Evolutionary conservation across 2,113 vertebrate species (phyloP).

Genomic region (Zosterops japonicus): DNA sequence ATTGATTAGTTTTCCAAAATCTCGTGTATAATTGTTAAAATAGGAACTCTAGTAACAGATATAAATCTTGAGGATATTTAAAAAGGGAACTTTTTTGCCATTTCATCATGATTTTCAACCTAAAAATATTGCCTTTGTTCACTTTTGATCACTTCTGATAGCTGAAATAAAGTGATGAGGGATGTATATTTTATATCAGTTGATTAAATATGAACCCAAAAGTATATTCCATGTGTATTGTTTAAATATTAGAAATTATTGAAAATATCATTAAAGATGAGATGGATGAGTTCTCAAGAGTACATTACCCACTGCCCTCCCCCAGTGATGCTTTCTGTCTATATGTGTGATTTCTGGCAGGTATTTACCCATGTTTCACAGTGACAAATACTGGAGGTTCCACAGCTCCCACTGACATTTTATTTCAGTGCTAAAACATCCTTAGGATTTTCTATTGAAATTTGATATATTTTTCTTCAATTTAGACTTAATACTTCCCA

Average conservation of each 20-base stretch:
- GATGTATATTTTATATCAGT: not conserved
- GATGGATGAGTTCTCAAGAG: not conserved
- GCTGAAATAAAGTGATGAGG: not conserved
- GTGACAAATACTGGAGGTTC: not conserved
- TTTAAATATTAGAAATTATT: not conserved
- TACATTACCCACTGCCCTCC: fast-evolving
- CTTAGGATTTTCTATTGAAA: not conserved
- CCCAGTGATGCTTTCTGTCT: not conserved
- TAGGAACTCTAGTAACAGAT: not conserved
- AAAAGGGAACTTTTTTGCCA: not conserved
- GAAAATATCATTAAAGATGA: not conserved
- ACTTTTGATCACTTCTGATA: not conserved
- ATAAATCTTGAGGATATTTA: not conserved
- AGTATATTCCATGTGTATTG: not conserved
- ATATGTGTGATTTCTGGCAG: not conserved
- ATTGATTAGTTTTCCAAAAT: not conserved
- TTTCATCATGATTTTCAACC: not conserved
- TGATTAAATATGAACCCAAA: not conserved
- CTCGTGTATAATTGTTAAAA: not conserved
- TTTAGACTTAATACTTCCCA: not conserved
- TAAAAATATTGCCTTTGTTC: not conserved
- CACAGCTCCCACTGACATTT: not conserved
- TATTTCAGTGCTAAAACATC: not conserved
- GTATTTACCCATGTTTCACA: not conserved
- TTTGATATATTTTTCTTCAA: not conserved